Evolutionary conservation across 2,888 invertebrate species (phyloP).

Genomic region (Vesta saturnalis): DNA sequence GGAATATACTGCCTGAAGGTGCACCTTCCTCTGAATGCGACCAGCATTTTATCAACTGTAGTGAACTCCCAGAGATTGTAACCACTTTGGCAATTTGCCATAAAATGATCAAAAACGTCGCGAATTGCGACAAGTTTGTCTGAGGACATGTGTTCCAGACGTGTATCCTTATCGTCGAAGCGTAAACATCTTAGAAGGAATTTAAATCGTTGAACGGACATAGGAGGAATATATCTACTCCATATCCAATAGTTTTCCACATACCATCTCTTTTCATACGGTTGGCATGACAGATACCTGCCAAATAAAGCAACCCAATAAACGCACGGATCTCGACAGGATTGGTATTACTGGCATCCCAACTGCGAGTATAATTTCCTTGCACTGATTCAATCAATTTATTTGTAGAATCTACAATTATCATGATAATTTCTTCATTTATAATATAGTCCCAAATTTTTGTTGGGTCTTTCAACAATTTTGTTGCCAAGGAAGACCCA

Average conservation of each 20-base stretch:
- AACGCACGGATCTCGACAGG: neutral
- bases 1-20: too few species aligned
- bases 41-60: too few species aligned
- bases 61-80: too few species aligned
- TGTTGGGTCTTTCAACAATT: neutral
- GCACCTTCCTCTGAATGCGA: too few species aligned
- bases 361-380: neutral
- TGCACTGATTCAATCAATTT: neutral
- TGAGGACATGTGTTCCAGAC: neutral
- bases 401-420: neutral
- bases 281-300: neutral
- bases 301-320: neutral
- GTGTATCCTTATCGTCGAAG: neutral
- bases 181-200: neutral
- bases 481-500: neutral
- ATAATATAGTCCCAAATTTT: neutral
- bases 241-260: neutral
- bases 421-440: neutral
- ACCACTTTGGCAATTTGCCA: too few species aligned
- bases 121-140: neutral
- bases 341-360: neutral
- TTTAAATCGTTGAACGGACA: too few species aligned
- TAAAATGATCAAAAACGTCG: too few species aligned
- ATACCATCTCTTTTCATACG: neutral
- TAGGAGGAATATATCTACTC: neutral